Conservation (phyloP, 2,888 invertebrate species). For the Apamea crenata region DNA sequence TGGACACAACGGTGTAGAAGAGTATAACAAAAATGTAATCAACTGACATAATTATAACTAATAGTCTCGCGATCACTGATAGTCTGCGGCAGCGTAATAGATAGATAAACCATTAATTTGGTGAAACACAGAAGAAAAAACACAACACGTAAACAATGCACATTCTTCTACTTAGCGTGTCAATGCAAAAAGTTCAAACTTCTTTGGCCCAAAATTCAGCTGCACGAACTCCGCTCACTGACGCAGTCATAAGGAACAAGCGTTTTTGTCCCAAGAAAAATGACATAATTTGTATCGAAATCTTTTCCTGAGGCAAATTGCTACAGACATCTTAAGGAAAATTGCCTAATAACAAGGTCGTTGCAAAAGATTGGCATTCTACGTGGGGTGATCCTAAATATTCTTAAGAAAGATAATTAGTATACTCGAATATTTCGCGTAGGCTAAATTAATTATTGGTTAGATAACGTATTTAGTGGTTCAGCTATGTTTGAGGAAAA, state of each 20-base stretch:
- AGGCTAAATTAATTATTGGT: not conserved
- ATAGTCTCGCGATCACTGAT: not conserved
- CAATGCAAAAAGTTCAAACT: no score
- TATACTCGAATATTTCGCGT: not conserved
- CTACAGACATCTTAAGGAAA: slow-evolving; percentile 15
- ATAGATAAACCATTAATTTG: not conserved
- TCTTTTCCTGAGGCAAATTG: slow-evolving; percentile 12
- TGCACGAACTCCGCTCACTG: not conserved
- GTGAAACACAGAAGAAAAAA: not conserved
- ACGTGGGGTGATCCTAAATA: slow-evolving; percentile 29
- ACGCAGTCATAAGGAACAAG: not conserved
- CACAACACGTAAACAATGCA: not conserved
- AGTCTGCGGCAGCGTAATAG: not conserved
- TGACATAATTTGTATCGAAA: not conserved
- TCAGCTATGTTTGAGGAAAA: not conserved
- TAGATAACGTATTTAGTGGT: not conserved
- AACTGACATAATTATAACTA: not conserved
- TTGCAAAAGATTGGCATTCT: slow-evolving; percentile 4
- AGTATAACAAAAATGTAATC: not conserved
- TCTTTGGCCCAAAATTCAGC: not conserved
- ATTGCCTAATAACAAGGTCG: slow-evolving; percentile 29
- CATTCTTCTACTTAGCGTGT: not conserved
- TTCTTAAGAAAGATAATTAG: not conserved
- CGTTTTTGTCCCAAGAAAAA: slow-evolving; percentile 3
- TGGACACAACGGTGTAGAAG: not conserved